Base-by-base conservation (phyloP, 2,113 vertebrate species). In the Salvelinus sp. region DNA sequence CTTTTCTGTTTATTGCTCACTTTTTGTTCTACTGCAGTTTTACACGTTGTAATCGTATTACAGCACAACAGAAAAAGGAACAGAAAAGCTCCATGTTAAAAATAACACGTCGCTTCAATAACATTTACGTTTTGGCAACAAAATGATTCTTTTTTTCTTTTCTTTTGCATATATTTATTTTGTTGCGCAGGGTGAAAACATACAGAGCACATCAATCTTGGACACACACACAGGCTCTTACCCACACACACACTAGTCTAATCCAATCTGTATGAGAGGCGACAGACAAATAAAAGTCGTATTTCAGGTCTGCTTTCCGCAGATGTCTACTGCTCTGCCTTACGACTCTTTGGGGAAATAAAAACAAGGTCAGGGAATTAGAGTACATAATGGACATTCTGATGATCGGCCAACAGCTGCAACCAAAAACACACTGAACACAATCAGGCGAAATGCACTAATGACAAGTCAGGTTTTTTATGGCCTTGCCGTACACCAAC, bases 241-340 rank as follows among this genome's bases (percentile, higher is more conserved):
- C 60, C 30, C 62, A 82, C 38, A 54, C 69, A 57, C 33, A 69
- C 67, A 44, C 38, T 6, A 27, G 48, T 77, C 83, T 76, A 84
- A 82, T 82, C 87, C 89, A 91, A 90, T 90, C 89, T 88, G 85
- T 88, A 87, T 72, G 88, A 89, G 91, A 88, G 90, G 90, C 88
- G 88, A 92, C 91, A 92, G 90, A 91, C 90, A 92, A 98, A 97
- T 99, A 98, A 98, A 96, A 95, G 94, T 95, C 95, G 95, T 98
- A 97, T 98, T 98, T 98, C 97, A 98, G 96, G 96, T 95, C 96
- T 98, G 97, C 96, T 99, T 98, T 98, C 96, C 96, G 94, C 96
- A 93, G 95, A 96, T 96, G 95, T 97, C 96, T 97, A 93, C 97
- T 97, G 97, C 96, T 96, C 95, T 96, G 96, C 96, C 97, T 98